Conservation (phyloP, 1,140 invertebrate species). For the Zaprionus kolodkinae region DNA sequence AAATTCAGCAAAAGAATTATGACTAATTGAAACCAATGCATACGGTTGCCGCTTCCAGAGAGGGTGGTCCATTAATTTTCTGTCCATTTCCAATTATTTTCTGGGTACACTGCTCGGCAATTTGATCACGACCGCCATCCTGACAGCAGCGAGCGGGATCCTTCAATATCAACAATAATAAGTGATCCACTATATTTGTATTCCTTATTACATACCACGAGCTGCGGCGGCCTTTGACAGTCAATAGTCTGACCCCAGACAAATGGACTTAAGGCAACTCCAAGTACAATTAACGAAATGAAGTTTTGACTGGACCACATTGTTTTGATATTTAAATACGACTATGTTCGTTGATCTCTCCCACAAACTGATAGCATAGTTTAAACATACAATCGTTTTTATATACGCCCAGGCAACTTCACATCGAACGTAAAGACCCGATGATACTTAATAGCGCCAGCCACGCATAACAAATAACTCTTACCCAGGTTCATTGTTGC, state of each 20-base stretch:
- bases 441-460: conserved; percentile 61
- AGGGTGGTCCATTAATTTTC: conserved; percentile 43
- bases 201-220: conserved; percentile 58
- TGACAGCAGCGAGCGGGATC: conserved; percentile 70
- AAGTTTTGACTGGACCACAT: conserved; percentile 44
- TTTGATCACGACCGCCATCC: conserved; percentile 67
- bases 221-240: conserved; percentile 71
- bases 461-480: conserved; percentile 76
- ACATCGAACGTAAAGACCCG: conserved; percentile 38
- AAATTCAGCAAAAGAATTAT: background rate
- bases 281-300: conserved; percentile 33
- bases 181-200: background rate
- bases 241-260: conserved; percentile 58
- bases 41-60: conserved; percentile 66
- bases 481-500: conserved; percentile 74
- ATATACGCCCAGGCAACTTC: conserved; percentile 46
- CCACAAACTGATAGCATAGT: conserved; percentile 46
- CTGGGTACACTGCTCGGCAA: conserved; percentile 60
- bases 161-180: conserved; percentile 24
- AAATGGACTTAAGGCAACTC: conserved; percentile 1
- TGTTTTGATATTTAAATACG: conserved; percentile 6
- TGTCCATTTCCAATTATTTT: conserved; percentile 55
- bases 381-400: conserved; percentile 54
- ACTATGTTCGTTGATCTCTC: background rate
- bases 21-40: background rate